Percentiles rank a stretch among this genome's conserved stretches.
phyloP scores from a whole-genome alignment of 1,140 invertebrate species.

The Chionoecetes opilio region DNA sequence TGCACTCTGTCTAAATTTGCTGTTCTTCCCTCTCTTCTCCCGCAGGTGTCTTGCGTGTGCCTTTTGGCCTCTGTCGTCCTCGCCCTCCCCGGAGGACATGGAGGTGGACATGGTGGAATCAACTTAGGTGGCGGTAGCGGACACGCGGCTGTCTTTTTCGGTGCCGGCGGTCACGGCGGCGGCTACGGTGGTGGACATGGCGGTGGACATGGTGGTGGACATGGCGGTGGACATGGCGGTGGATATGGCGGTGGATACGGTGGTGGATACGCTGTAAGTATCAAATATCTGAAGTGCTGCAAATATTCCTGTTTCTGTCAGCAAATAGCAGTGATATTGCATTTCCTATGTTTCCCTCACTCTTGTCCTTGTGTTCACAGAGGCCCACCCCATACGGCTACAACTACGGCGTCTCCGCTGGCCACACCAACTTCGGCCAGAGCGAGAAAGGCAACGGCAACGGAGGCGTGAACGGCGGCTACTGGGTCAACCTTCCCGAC shows the following conservation, averaged over 20 bases:
- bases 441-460: background rate
- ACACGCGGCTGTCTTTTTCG: background rate
- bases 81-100: background rate
- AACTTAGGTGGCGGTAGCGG: background rate
- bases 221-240: background rate
- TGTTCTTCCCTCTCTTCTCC: background rate
- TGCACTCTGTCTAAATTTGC: too few relatives aligned
- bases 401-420: background rate
- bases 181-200: background rate
- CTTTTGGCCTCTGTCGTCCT: background rate
- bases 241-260: too few relatives aligned
- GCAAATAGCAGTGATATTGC: background rate
- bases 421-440: background rate
- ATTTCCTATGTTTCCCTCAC: too few relatives aligned
- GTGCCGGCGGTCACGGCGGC: background rate
- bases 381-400: background rate
- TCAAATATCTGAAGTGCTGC: background rate
- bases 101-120: background rate
- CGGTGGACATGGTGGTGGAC: background rate
- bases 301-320: background rate
- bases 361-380: background rate
- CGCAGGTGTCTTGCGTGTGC: background rate
- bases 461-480: background rate
- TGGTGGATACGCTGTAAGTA: background rate
- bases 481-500: constrained; percentile 12